phyloP scores from a whole-genome alignment of 2,113 vertebrate species.

The Hyperopisus bebe region DNA sequence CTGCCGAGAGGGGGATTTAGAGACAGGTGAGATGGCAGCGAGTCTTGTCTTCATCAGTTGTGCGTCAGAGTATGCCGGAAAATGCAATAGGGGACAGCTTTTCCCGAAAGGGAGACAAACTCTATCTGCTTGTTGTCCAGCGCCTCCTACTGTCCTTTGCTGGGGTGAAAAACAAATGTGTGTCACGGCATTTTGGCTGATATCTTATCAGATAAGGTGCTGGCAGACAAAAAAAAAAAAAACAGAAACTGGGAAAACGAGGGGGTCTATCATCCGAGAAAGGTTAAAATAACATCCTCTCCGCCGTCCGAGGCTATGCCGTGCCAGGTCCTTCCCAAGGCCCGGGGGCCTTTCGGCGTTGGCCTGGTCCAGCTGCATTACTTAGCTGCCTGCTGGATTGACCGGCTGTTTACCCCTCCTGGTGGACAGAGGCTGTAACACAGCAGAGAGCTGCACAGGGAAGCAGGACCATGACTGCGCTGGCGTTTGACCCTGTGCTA shows the following conservation, averaged over 20 bases:
- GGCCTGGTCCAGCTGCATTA: constrained; percentile 19
- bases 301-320: background rate
- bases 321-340: constrained; percentile 19
- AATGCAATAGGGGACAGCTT: background rate
- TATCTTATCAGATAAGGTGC: constrained; percentile 49
- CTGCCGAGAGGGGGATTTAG: background rate
- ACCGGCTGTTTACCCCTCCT: constrained; percentile 75
- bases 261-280: background rate
- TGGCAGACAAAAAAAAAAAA: constrained; percentile 1
- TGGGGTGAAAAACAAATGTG: background rate
- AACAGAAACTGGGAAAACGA: constrained; percentile 10
- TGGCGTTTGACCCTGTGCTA: background rate
- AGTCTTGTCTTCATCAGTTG: background rate
- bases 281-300: constrained; percentile 37
- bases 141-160: background rate
- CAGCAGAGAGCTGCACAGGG: constrained; percentile 34
- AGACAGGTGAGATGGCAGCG: background rate
- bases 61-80: background rate
- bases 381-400: constrained; percentile 33
- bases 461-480: background rate
- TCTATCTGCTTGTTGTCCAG: background rate
- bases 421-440: constrained; percentile 63
- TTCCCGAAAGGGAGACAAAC: background rate
- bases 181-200: background rate
- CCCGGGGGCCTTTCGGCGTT: constrained; percentile 34